Percentiles rank a stretch among this genome's conserved stretches.
Conservation (phyloP, 1,140 invertebrate genomes). For the Drosophila gunungcola region DNA sequence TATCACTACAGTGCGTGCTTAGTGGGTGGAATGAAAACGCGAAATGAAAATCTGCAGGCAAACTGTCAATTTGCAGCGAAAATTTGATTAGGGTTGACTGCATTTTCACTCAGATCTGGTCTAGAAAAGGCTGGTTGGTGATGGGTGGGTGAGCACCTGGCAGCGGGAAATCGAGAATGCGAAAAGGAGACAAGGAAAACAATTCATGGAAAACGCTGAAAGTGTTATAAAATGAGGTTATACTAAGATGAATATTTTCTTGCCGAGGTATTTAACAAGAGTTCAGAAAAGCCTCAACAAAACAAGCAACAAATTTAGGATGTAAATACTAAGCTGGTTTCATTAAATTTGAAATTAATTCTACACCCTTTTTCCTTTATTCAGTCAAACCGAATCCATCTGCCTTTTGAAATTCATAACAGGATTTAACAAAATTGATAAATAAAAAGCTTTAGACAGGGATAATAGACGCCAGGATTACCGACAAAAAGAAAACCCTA, state of each 20-base stretch:
- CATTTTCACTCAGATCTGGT: constrained; percentile 37
- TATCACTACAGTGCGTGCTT: constrained; percentile 34
- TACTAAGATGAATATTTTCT: constrained; percentile 1
- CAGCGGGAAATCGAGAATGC: constrained; percentile 42
- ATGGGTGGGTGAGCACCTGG: constrained; percentile 9
- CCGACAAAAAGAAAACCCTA: not conserved
- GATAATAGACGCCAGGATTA: constrained; percentile 20
- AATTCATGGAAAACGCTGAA: constrained; percentile 16
- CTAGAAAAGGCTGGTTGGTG: not conserved
- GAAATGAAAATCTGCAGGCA: constrained; percentile 65
- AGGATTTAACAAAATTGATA: too few species aligned
- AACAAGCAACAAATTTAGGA: not conserved
- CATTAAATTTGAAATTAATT: not conserved
- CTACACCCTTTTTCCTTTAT: too few species aligned
- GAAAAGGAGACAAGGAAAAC: constrained; percentile 22
- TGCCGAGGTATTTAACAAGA: not conserved
- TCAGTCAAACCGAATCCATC: too few species aligned
- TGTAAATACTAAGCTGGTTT: not conserved
- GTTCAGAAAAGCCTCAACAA: not conserved
- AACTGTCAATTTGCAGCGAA: constrained; percentile 61
- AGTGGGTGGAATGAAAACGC: constrained; percentile 54
- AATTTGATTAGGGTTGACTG: constrained; percentile 70
- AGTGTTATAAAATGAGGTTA: constrained; percentile 11
- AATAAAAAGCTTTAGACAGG: too few species aligned
- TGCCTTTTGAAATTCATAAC: too few species aligned